Evolutionary conservation across 2,797 vertebrate species (phyloP).

Genomic region (Prionace glauca): DNA sequence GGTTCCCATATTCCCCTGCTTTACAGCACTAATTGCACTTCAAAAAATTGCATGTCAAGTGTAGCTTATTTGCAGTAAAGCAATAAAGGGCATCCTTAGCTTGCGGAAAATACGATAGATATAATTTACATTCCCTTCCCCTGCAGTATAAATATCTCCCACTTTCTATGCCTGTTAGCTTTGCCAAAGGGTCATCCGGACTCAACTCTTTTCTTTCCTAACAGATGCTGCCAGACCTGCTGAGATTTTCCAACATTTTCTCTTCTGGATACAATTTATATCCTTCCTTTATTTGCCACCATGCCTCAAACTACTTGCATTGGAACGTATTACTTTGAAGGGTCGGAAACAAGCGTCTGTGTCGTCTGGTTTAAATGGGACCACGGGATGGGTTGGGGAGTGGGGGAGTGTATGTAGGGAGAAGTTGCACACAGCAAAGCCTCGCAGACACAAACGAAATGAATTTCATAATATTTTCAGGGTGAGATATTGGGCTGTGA

Average conservation of each 20-base stretch:
- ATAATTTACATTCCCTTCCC: not conserved
- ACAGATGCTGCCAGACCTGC: no score
- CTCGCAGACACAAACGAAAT: not conserved
- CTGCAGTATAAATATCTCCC: no score
- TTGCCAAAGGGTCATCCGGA: no score
- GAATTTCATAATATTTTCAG: not conserved
- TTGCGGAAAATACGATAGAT: not conserved
- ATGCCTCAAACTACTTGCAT: not conserved
- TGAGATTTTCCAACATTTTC: no score
- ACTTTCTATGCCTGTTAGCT: no score
- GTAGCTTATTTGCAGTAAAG: not conserved
- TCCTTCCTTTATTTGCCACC: not conserved
- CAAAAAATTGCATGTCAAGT: not conserved
- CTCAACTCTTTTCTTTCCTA: no score
- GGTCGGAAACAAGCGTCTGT: not conserved
- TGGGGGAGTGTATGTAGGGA: no score
- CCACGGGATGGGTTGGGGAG: no score
- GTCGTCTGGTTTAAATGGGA: no score
- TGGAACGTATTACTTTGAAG: not conserved
- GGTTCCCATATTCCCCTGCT: not conserved
- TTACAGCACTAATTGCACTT: not conserved
- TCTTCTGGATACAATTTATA: no score
- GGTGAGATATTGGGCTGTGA: not conserved
- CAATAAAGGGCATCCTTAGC: not conserved
- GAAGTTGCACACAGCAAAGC: not conserved